These are phyloP conservation scores for Pachypanchax playfairii DNA, from an alignment of 2,113 vertebrate genomes.

Conservation along the genomic window DNA sequence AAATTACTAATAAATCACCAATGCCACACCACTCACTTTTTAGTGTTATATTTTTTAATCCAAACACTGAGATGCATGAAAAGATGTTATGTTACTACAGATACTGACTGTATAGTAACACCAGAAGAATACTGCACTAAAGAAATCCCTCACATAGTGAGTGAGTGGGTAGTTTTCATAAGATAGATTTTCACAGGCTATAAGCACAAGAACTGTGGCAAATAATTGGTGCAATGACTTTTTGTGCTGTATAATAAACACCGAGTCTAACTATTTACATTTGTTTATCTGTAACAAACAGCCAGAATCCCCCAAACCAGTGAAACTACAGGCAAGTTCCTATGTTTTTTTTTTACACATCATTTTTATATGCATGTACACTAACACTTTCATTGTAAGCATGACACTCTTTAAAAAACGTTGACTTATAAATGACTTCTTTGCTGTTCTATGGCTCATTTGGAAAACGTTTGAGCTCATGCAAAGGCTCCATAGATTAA, in stretches of 20 bases:
- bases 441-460: not conserved
- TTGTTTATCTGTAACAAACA: conserved; percentile 91
- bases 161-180: no score
- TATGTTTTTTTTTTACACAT: conserved; percentile 69
- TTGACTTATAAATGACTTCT: not conserved
- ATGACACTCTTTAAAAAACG: not conserved
- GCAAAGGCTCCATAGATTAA: no score
- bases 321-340: conserved; percentile 96
- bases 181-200: no score
- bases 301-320: conserved; percentile 95
- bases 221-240: not conserved
- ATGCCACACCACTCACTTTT: not conserved
- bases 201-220: no score
- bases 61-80: not conserved
- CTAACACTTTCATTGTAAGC: conserved; percentile 41
- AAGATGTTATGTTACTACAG: not conserved
- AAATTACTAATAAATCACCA: no score
- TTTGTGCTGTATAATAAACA: conserved; percentile 34
- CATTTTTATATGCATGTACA: conserved; percentile 61
- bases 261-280: conserved; percentile 84
- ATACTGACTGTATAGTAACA: no score
- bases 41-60: not conserved
- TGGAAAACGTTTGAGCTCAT: no score
- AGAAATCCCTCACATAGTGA: no score
- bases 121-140: not conserved